These are phyloP conservation scores for Argentina silus DNA, from an alignment of 2,797 vertebrate species.

Conservation along the genomic window DNA sequence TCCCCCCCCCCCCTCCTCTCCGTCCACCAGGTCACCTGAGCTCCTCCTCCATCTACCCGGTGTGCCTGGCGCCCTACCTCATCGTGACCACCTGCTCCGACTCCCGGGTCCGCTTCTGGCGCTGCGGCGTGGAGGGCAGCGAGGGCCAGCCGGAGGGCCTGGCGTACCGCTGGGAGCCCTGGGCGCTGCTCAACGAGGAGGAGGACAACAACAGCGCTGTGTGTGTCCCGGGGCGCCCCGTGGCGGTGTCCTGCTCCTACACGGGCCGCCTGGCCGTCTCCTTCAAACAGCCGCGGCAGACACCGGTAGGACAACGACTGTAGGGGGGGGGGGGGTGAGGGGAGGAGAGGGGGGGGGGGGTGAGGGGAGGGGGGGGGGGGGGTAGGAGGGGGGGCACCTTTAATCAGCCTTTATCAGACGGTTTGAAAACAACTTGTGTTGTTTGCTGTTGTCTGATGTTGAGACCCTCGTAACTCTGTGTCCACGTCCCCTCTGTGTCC, in stretches of 20 bases:
- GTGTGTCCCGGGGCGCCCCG: conserved; percentile 87
- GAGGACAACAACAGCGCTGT: conserved; percentile 93
- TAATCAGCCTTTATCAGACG: too few relatives aligned
- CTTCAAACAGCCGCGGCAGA: conserved; percentile 89
- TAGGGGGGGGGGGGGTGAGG: background rate
- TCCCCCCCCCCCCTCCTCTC: background rate
- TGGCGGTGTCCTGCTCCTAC: conserved; percentile 97
- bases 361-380: background rate
- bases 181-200: conserved; percentile 94
- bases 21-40: conserved; percentile 91
- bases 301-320: conserved; percentile 78
- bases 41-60: conserved; percentile 98
- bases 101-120: conserved; percentile 94
- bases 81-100: conserved; percentile 97
- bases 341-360: background rate
- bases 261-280: conserved; percentile 94
- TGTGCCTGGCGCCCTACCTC: conserved; percentile 96
- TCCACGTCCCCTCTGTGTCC: background rate
- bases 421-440: too few relatives aligned
- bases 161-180: conserved; percentile 89
- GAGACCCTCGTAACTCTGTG: background rate
- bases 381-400: too few relatives aligned
- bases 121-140: conserved; percentile 82
- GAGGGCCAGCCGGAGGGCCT: conserved; percentile 30
- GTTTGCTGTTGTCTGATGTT: too few relatives aligned